Evolutionary conservation across 1,140 invertebrate genomes (phyloP).

Genomic region (Laupala kohalensis): DNA sequence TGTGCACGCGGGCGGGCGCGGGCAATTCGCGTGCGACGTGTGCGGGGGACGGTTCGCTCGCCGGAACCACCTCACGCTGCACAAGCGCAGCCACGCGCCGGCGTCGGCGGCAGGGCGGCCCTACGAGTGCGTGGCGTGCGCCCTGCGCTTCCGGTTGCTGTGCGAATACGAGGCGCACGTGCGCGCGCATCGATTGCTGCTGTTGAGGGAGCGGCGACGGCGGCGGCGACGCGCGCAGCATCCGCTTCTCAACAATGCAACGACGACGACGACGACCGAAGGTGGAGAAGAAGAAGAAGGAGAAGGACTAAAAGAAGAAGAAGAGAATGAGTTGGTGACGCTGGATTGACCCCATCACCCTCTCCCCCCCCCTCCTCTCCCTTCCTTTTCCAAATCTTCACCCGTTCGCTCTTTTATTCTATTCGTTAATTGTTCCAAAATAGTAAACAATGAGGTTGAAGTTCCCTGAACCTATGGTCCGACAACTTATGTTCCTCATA

Average conservation of each 20-base stretch:
- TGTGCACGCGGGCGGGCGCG: not conserved
- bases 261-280: too few species aligned
- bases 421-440: too few species aligned
- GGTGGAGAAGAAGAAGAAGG: too few species aligned
- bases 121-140: slow-evolving; percentile 56
- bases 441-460: too few species aligned
- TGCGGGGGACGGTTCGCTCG: not conserved
- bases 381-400: too few species aligned
- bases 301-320: too few species aligned
- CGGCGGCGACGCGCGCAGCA: slow-evolving; percentile 12
- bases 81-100: not conserved
- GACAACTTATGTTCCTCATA: too few species aligned
- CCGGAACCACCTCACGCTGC: not conserved
- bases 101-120: slow-evolving; percentile 47
- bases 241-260: slow-evolving; percentile 43
- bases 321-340: too few species aligned
- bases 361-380: too few species aligned
- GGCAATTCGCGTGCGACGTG: not conserved
- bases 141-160: slow-evolving; percentile 38
- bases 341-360: too few species aligned
- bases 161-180: not conserved
- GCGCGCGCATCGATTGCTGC: slow-evolving; percentile 13
- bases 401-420: too few species aligned
- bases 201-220: slow-evolving; percentile 17
- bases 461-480: too few species aligned